Evolutionary conservation across 35 echinoderm and acorn worm genomes (phyloP).

Genomic region (Strongylocentrotus purpuratus): DNA sequence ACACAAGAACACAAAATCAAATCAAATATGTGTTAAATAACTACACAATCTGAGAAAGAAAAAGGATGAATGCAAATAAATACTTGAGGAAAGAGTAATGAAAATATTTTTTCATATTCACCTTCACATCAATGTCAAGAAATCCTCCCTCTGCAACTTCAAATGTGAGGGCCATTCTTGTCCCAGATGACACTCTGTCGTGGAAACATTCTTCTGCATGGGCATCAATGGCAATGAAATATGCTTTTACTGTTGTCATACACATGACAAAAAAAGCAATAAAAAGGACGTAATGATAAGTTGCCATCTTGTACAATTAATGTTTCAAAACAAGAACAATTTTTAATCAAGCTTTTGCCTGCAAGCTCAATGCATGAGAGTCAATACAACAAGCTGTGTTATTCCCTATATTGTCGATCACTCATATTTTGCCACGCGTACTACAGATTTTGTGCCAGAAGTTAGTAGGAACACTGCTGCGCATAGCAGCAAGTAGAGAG

Average conservation of each 20-base stretch:
- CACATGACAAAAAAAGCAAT: constrained; percentile 28
- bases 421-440: no score
- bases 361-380: no score
- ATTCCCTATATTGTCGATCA: no score
- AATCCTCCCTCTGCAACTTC: constrained; percentile 98
- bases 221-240: constrained; percentile 90
- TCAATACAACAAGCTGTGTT: no score
- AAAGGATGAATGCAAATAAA: not conserved
- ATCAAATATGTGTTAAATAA: no score
- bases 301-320: constrained; percentile 40
- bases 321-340: not conserved
- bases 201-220: constrained; percentile 98
- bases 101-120: constrained; percentile 1
- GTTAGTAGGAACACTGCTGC: no score
- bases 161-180: constrained; percentile 92
- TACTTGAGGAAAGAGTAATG: not conserved
- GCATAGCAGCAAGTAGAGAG: no score
- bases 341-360: no score
- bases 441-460: no score
- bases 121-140: constrained; percentile 95
- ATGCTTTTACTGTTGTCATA: constrained; percentile 52
- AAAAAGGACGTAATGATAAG: constrained; percentile 15
- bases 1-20: no score
- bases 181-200: constrained; percentile 84
- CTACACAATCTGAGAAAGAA: no score